Conservation (phyloP, 2,797 vertebrate genomes). For the Anableps anableps region DNA sequence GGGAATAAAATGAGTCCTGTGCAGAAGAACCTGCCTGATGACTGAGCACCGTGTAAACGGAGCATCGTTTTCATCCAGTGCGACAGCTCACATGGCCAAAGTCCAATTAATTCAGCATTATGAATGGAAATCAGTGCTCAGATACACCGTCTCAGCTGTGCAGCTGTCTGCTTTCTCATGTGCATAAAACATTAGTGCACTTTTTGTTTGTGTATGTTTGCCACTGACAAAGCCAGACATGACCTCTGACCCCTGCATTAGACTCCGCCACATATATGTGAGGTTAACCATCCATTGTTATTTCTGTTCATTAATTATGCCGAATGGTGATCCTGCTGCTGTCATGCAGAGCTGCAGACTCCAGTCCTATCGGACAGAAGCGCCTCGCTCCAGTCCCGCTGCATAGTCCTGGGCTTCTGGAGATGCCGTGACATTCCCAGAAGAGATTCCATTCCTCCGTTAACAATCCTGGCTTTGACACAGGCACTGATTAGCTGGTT, state of each 20-base stretch:
- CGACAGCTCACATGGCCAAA: neutral
- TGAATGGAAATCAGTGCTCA: neutral
- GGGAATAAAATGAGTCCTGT: neutral
- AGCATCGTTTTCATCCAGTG: neutral
- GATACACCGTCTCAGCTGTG: constrained; percentile 20
- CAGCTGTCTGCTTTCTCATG: constrained; percentile 58
- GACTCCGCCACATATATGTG: constrained; percentile 67
- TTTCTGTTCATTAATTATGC: constrained; percentile 73
- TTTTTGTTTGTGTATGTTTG: constrained; percentile 73
- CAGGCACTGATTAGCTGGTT: constrained; percentile 67
- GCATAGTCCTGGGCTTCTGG: constrained; percentile 48
- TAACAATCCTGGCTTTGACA: constrained; percentile 81
- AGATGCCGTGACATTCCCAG: constrained; percentile 75
- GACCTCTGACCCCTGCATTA: constrained; percentile 71
- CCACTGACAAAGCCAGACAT: constrained; percentile 72
- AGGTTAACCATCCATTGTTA: constrained; percentile 61
- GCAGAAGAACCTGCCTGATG: neutral
- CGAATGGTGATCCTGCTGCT: constrained; percentile 8
- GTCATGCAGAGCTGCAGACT: constrained; percentile 19
- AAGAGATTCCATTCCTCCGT: constrained; percentile 75
- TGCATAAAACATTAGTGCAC: constrained; percentile 49
- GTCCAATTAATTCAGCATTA: neutral
- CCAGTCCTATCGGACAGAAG: constrained; percentile 57
- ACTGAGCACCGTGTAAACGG: neutral
- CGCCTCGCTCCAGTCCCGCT: constrained; percentile 22